Conservation (phyloP, 2,113 vertebrate species). For the Lepisosteus osseus region DNA sequence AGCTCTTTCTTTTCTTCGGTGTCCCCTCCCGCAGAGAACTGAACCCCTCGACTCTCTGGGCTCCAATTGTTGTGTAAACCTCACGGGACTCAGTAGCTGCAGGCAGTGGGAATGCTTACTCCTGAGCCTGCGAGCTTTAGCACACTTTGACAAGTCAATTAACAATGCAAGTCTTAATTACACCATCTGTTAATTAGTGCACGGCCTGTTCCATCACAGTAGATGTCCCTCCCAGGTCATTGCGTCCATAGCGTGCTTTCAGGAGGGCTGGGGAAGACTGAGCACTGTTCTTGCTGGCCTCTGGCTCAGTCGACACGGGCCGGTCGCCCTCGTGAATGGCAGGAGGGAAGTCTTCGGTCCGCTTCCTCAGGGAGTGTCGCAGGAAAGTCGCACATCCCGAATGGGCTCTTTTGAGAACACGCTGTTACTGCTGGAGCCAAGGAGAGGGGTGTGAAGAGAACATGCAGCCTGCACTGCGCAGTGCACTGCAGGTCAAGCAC, state of each 20-base stretch:
- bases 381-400: slow-evolving; percentile 2
- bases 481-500: no score
- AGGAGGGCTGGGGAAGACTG: no score
- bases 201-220: neutral
- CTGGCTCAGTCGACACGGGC: neutral
- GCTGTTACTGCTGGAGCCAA: no score
- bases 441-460: no score
- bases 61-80: slow-evolving; percentile 3
- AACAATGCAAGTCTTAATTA: slow-evolving; percentile 9
- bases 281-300: neutral
- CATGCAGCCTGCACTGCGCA: no score
- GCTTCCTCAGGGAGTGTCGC: neutral
- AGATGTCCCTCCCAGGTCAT: neutral
- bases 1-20: neutral
- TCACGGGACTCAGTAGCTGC: neutral
- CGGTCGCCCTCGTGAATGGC: neutral
- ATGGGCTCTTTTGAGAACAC: neutral
- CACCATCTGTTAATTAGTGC: slow-evolving; percentile 5
- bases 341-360: neutral
- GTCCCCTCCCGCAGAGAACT: neutral
- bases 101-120: neutral
- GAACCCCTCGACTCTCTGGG: neutral
- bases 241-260: neutral
- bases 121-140: neutral
- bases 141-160: neutral